Evolutionary conservation across 1,140 invertebrate genomes (phyloP), one percentile per base, ranked within the genome.

Genomic region (Zaprionus vittiger): DNA sequence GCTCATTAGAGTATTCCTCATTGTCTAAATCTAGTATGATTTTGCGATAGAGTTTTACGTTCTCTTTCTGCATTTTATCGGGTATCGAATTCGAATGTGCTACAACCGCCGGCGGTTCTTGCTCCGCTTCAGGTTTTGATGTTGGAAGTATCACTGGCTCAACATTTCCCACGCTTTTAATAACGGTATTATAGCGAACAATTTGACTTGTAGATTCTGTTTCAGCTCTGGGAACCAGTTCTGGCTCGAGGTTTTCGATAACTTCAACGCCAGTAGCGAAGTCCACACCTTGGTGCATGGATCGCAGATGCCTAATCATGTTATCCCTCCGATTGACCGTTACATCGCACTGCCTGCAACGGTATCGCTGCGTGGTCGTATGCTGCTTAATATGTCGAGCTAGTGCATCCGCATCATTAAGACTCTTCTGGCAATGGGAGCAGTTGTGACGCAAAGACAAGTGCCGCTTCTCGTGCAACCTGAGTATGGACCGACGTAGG

Each of bases 301-400:
- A 95, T 47, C 94, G 94, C 26, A 95, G 93, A 90, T 96, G 95
- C 0, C 95, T 92, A 26, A 94, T 93, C 63, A 96, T 92, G 73
- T 96, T 96, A 77, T 96, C 95, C 79, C 95, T 95, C 12, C 95
- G 93, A 54, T 94, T 90, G 72, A 95, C 95, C 2, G 92, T 93
- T 1, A 94, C 94, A 4, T 94, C 93, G 82, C 95, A 96, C 9
- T 95, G 91, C 52, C 93, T 93, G 89, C 95, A 96, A 12, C 93
- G 93, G 77, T 94, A 96, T 0, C 93, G 93, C 64, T 94, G 94
- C 11, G 92, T 93, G 72, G 94, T 94, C 93, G 83, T n/a, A 93
- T 89, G 91, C 12, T 89, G 82, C 54, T 79, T 91, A 0, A 63
- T 22, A 34, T 92, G 91, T 0, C 91, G 69, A 20, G 73, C 17